A percentile compares a stretch with the other conserved stretches of the same genome.
phyloP scores from a whole-genome alignment of 2,113 vertebrate genomes.

The Scytalopus superciliaris region DNA sequence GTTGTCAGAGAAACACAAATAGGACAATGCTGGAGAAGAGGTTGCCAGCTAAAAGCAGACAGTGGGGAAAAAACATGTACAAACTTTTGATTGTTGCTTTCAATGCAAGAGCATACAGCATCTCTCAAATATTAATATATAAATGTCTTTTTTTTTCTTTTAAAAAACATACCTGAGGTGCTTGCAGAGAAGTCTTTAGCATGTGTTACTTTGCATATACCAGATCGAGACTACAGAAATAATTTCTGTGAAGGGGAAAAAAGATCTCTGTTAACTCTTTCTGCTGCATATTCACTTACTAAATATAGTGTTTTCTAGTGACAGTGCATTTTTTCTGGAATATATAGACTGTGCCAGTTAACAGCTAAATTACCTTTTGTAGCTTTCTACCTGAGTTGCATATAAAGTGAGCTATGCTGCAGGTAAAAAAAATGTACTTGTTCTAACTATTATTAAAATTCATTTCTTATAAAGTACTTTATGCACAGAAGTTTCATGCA shows the following conservation, averaged over 20 bases:
- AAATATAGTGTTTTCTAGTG: slow-evolving; percentile 14
- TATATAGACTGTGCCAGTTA: neutral
- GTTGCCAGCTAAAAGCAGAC: neutral
- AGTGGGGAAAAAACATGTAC: neutral
- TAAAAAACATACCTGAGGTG: neutral
- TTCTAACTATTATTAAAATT: slow-evolving; percentile 39
- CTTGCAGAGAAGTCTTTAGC: neutral
- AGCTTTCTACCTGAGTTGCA: slow-evolving; percentile 3
- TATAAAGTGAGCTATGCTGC: neutral
- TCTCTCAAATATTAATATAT: neutral
- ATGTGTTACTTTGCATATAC: slow-evolving; percentile 9
- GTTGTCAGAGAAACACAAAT: slow-evolving; percentile 4
- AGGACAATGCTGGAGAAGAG: neutral
- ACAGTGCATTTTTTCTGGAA: neutral
- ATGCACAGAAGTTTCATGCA: neutral
- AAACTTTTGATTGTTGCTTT: neutral
- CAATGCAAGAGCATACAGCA: neutral
- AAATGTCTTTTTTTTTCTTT: neutral
- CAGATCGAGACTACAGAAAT: slow-evolving; percentile 31
- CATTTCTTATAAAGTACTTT: neutral
- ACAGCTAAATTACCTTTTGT: slow-evolving; percentile 23
- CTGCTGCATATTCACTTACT: neutral
- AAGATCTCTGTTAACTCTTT: slow-evolving; percentile 14
- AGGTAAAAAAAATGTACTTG: neutral
- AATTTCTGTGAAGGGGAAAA: neutral